Base-by-base conservation (phyloP, 2,888 invertebrate genomes). In the Sinopyrophorus schimmeli region DNA sequence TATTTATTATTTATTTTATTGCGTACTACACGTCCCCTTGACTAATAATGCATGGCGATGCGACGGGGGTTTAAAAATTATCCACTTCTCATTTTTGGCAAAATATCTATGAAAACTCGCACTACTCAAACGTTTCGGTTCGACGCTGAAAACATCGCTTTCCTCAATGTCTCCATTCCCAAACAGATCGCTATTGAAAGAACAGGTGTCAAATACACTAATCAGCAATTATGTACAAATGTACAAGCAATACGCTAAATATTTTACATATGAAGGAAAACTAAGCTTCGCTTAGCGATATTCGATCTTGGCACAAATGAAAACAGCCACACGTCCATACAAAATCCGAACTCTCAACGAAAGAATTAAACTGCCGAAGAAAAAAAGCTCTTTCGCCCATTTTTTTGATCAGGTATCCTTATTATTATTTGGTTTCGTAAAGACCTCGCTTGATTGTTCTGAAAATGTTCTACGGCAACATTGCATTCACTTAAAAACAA, bases 211-310 rank as follows among this genome's bases (percentile, higher is more conserved):
- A 43, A 38, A 49, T 49, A 46, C 42, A 49, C 38, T 49, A 49
- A n/a, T n/a, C 34, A 49, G 67, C 67, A 23, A 31, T 60, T 72
- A 71, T 72, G 63, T 72, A 72, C 71, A 72, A 71, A 72, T 72
- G 67, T 73, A 73, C 73, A 72, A 69, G 69, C 69, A 65, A 62
- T 66, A 62, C 40, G 51, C 65, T 65, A 67, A 69, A 67, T 71
- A 72, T 71, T 67, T 69, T 68, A 70, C 69, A 65, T 69, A 68
- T 71, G 70, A 71, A 67, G 62, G n/a, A n/a, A n/a, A n/a, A 55
- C 60, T 62, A 63, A 64, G 61, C 59, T 60, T 57, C 56, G 62
- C 62, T 59, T 54, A 40, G 49, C 55, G 55, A 54, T 57, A 57
- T 61, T n/a, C 55, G 47, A 62, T 62, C 61, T 72, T 72, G 72